Percentiles rank a stretch among this genome's conserved stretches.
These are phyloP conservation scores for Sesamia nonagrioides DNA, from an alignment of 1,140 invertebrate genomes.

Conservation along the genomic window DNA sequence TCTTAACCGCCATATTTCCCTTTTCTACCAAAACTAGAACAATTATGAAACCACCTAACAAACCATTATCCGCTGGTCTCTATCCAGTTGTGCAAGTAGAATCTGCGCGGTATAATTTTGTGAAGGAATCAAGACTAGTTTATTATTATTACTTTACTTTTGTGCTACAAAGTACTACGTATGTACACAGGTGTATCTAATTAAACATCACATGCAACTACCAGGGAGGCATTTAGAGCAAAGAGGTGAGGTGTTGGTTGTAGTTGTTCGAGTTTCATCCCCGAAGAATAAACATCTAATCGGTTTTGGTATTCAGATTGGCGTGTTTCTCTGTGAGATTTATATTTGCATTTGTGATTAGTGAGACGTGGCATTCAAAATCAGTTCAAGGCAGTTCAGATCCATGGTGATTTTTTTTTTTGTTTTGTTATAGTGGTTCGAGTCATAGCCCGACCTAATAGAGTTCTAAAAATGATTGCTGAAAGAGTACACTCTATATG, in stretches of 20 bases:
- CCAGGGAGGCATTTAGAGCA: background rate
- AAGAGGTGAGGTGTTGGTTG: background rate
- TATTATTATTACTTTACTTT: slow-evolving; percentile 64
- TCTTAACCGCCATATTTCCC: background rate
- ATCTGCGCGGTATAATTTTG: slow-evolving; percentile 52
- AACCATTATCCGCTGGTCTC: slow-evolving; percentile 15
- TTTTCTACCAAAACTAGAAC: slow-evolving; percentile 2
- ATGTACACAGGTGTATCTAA: slow-evolving; percentile 40
- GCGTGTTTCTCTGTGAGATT: too few relatives aligned
- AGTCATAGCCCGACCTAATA: too few relatives aligned
- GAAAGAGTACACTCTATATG: too few relatives aligned
- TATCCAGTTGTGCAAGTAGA: slow-evolving; percentile 48
- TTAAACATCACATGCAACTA: slow-evolving; percentile 15
- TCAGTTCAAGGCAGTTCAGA: too few relatives aligned
- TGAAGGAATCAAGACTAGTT: slow-evolving; percentile 59
- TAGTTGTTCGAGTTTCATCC: too few relatives aligned
- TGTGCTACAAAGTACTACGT: slow-evolving; percentile 24
- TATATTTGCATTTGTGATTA: too few relatives aligned
- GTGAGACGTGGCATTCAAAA: too few relatives aligned
- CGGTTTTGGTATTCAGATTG: too few relatives aligned
- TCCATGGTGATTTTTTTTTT: too few relatives aligned
- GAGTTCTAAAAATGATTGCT: too few relatives aligned
- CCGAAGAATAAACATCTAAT: too few relatives aligned
- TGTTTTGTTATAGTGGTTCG: too few relatives aligned
- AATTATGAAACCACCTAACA: slow-evolving; percentile 6